Evolutionary conservation across 2,888 invertebrate species (phyloP).

Genomic region (Sarcophaga caerulescens): DNA sequence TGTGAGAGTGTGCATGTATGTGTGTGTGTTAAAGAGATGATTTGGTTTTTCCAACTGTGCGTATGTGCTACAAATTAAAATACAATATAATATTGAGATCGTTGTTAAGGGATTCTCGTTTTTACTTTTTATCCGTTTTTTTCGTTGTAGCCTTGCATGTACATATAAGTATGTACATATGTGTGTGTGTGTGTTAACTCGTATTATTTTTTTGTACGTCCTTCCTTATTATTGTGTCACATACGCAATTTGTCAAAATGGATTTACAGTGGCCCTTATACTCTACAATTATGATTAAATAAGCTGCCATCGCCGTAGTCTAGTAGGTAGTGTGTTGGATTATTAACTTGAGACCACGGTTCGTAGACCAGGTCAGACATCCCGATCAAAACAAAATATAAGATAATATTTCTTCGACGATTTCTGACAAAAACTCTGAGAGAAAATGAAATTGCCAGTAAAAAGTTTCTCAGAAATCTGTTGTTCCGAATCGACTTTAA

Average conservation of each 20-base stretch:
- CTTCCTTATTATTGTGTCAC: constrained; percentile 39
- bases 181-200: neutral
- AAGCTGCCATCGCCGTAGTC: too few species aligned
- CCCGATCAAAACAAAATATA: too few species aligned
- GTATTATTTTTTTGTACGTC: neutral
- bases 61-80: constrained; percentile 65
- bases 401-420: too few species aligned
- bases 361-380: too few species aligned
- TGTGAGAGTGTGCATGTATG: neutral
- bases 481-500: too few species aligned
- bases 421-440: too few species aligned
- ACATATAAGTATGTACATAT: too few species aligned
- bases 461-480: too few species aligned
- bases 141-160: neutral
- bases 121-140: constrained; percentile 26
- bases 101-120: constrained; percentile 55
- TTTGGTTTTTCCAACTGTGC: constrained; percentile 33
- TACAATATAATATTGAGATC: constrained; percentile 67
- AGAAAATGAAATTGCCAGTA: too few species aligned
- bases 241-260: constrained; percentile 56
- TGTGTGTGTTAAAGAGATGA: neutral
- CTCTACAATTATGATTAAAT: too few species aligned
- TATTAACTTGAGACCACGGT: too few species aligned
- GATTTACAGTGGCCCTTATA: neutral
- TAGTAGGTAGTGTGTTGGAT: too few species aligned